Evolutionary conservation across 2,888 invertebrate species (phyloP).

Genomic region (Odontomyia ornata): DNA sequence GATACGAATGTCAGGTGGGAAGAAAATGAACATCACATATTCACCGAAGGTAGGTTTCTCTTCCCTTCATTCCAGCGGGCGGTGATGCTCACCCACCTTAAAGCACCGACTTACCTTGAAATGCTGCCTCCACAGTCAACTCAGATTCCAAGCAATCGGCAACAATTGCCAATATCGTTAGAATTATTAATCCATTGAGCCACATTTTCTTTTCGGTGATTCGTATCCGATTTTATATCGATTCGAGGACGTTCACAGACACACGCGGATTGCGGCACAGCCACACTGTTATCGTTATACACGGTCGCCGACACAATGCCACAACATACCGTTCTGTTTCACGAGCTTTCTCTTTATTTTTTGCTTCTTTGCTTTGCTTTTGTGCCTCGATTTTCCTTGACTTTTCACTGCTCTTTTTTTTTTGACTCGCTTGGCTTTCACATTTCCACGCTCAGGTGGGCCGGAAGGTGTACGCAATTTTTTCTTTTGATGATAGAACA

Average conservation of each 20-base stretch:
- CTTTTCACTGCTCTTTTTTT: conserved; percentile 19
- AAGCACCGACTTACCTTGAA: conserved; percentile 66
- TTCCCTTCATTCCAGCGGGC: not conserved
- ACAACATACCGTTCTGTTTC: conserved; percentile 27
- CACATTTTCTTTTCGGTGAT: conserved; percentile 53
- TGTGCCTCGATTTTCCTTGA: conserved; percentile 7
- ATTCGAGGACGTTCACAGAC: conserved; percentile 35
- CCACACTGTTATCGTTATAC: conserved; percentile 33
- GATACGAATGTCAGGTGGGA: conserved; percentile 6
- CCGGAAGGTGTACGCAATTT: conserved; percentile 34
- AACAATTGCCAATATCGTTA: conserved; percentile 58
- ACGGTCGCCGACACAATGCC: conserved; percentile 29
- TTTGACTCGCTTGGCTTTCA: not conserved
- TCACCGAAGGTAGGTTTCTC: not conserved
- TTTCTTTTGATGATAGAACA: not conserved
- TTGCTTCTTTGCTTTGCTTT: conserved; percentile 5
- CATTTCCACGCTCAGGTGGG: conserved; percentile 32
- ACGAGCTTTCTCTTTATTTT: not conserved
- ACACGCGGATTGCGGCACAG: conserved; percentile 21
- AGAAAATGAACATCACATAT: not conserved
- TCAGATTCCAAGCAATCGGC: conserved; percentile 61
- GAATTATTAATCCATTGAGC: conserved; percentile 59
- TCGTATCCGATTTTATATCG: conserved; percentile 38
- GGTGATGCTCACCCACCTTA: conserved; percentile 6
- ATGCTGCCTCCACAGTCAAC: conserved; percentile 68